Base-by-base conservation (phyloP, 2,113 vertebrate genomes). In the Corydoras sp. region DNA sequence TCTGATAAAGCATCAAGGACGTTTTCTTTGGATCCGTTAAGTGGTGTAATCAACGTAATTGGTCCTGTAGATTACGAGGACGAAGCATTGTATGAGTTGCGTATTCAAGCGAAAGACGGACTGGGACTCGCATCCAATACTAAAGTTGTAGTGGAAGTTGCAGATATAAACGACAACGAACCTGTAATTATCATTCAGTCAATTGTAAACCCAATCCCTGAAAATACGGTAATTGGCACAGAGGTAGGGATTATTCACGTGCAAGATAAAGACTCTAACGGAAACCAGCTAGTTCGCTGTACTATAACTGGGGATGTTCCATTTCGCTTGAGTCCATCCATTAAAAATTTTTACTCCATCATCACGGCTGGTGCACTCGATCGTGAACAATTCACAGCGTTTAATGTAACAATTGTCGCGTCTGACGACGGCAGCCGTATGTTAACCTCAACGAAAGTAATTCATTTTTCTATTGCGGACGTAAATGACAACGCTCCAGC, bases 131-230 rank as follows among this genome's bases (percentile, higher is more conserved):
- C 78, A 0, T 86, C 88, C 3, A 81, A 84, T 72, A 78, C 83
- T 2, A 89, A 85, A 72, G 74, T 90, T 11, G 18, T 89, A 7
- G 71, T 89, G 54, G 78, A 83, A n/a, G 66, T 88, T 2, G 75
- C 77, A 64, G 88, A 92, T 68, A 72, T 88, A 9, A 91, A 91
- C 72, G 90, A 91, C 48, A 90, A 91, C 66, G 78, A 75, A 0
- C 90, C 89, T 6, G 78, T 83, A 32, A 78, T 91, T 29, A 74
- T 68, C 3, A 18, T 88, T 9, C 85, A 84, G 7, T 89, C 88
- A 10, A 69, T 88, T 3, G 81, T 80, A 56, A 81, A 67, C 32
- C 75, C 82, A 12, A 3, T 90, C 11, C 69, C 77, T 24, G 89
- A 90, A 70, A 82, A 83, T 56, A 69, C 77, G 0, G 65, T 70